Evolutionary conservation across 2,888 invertebrate genomes (phyloP), one percentile per base, ranked within the genome.

Genomic region (Clivina fossor): DNA sequence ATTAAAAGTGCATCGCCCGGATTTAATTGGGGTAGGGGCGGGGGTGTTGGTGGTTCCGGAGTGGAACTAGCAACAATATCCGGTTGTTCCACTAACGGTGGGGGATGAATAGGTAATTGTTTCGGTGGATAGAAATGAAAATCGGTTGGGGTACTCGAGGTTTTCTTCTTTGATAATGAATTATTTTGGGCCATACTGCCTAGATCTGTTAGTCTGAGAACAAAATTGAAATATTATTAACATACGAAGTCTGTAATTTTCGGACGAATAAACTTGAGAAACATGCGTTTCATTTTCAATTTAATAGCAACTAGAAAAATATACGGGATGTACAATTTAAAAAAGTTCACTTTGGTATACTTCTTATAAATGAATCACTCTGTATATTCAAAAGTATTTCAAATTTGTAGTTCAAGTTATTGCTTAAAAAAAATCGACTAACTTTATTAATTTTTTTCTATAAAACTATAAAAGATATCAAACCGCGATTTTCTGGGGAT

Each of bases 161-260:
- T 80, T 62, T 78, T 80, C 70, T 81, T 82, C 66, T 78, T 81
- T 0, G 69, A 64, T 4, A 74, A 64, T 26, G 75, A 70, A 3
- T 73, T 67, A 0, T 74, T 73, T 35, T 79, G 78, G 0, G 78
- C 74, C 56, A 83, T 76, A 65, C 85, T 86, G 26, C 91, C 92
- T 41, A 90, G 74, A 71, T 92, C 92, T 9, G 85, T 87, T 51
- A 93, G 73, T 64, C 90, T 85, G 70, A 8, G 68, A 66, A 50
- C 40, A 50, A 33, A 32, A 41, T 41, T 20, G 4, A 28, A 9
- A 16, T 32, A 32, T 48, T 35, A 37, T 26, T 16, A 24, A 24
- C 15, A 33, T 18, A 2, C 13, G 15, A 2, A 18, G 9, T 9
- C 22, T 46, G 13, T 32, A 35, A 33, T n/a, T n/a, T n/a, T n/a